Percentiles rank a stretch among this genome's conserved stretches.
phyloP scores from a whole-genome alignment of 2,797 vertebrate genomes.

The Centropyge bicolor region DNA sequence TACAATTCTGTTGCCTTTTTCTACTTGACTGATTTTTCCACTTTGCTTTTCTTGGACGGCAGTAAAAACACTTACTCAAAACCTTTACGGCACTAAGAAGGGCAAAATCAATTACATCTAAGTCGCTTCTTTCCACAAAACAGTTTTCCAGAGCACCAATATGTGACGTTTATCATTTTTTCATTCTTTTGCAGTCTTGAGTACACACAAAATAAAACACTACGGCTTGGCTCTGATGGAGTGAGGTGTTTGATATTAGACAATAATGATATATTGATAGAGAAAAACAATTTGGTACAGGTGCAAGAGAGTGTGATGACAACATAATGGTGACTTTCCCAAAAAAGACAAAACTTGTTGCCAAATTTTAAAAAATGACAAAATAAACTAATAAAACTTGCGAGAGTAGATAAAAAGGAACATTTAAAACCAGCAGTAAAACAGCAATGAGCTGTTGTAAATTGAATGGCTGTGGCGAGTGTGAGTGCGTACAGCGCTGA shows the following conservation, averaged over 20 bases:
- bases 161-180: conserved; percentile 1
- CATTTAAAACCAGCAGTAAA: conserved; percentile 40
- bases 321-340: not conserved
- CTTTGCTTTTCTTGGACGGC: not conserved
- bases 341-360: not conserved
- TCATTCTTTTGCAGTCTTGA: conserved; percentile 27
- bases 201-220: conserved; percentile 4
- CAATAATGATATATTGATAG: conserved; percentile 30
- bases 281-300: not conserved
- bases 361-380: conserved; percentile 1
- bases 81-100: not conserved
- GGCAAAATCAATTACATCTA: not conserved
- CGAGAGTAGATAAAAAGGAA: conserved; percentile 35
- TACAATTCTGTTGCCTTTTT: not conserved
- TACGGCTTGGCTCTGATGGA: not conserved
- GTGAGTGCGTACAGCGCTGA: conserved; percentile 48
- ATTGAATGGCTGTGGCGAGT: conserved; percentile 41
- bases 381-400: conserved; percentile 28
- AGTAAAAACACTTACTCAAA: not conserved
- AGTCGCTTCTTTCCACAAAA: not conserved
- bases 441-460: conserved; percentile 54
- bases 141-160: not conserved
- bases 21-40: not conserved
- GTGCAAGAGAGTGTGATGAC: conserved; percentile 8
- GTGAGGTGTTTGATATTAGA: conserved; percentile 21